A percentile compares a stretch with the other conserved stretches of the same genome.
Conservation (phyloP, 2,113 vertebrate genomes). For the Anguilla japonica region DNA sequence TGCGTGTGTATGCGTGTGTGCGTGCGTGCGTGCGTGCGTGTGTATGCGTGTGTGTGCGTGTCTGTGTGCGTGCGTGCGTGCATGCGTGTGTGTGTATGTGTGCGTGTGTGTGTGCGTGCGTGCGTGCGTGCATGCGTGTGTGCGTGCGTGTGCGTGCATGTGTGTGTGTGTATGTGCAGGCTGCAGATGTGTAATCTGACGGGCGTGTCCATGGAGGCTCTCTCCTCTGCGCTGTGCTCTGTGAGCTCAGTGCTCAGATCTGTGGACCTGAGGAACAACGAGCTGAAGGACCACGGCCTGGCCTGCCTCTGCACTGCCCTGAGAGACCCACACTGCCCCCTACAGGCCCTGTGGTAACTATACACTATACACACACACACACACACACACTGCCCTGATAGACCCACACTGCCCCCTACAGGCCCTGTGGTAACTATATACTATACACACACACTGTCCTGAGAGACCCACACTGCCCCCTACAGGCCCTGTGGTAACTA, state of each 20-base stretch:
- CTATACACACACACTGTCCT: too few relatives aligned
- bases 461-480: too few relatives aligned
- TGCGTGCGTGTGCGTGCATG: background rate
- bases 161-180: slow-evolving; percentile 19
- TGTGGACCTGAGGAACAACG: slow-evolving; percentile 45
- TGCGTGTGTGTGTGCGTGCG: background rate
- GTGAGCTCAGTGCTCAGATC: slow-evolving; percentile 44
- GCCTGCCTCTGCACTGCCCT: slow-evolving; percentile 48
- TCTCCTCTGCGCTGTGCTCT: slow-evolving; percentile 16
- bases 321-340: slow-evolving; percentile 49
- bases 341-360: slow-evolving; percentile 54
- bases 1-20: background rate
- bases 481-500: too few relatives aligned
- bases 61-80: background rate
- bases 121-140: background rate
- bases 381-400: too few relatives aligned
- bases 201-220: slow-evolving; percentile 3
- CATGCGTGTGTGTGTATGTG: background rate
- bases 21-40: too few relatives aligned
- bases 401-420: too few relatives aligned
- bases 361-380: background rate
- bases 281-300: slow-evolving; percentile 41
- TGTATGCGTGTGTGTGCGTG: background rate
- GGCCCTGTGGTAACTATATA: too few relatives aligned
- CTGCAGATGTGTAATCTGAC: slow-evolving; percentile 25